Base-by-base conservation (phyloP, 2,113 vertebrate genomes). In the Cromileptes altivelis region DNA sequence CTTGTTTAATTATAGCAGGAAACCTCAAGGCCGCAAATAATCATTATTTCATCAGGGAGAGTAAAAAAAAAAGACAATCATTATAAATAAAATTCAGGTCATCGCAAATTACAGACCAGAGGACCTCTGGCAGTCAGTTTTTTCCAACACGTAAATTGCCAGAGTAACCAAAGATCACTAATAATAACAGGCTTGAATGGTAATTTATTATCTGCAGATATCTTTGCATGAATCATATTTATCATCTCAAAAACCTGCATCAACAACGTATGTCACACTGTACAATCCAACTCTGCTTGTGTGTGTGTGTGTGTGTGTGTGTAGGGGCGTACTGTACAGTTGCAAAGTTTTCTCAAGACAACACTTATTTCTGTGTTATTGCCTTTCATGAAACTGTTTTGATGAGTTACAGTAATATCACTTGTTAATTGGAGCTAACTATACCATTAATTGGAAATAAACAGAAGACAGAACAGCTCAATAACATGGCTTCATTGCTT, bases 41-140 rank as follows among this genome's bases (percentile, higher is more conserved):
- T 75, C 47, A 81, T 67, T 84, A 69, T 81, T 72, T 87, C 37
- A 73, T 88, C 70, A 71, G 8, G 6, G 14, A 45, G 42, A 37
- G 30, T 30, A 30, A 30, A 1, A 42, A 71, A 71, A 50, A 76
- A 52, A 53, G 67, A 40, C 21, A 70, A 37, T 86, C 64, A 63
- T 86, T 67, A 77, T 15, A 75, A 88, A 81, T 86, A 56, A 64
- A 72, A 78, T 71, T 70, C 17, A 72, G 50, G 64, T 85, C 62
- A 81, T 68, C 49, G 30, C 55, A 68, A 75, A 89, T 81, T 64
- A 61, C 33, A 69, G 33, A 49, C 52, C 30, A 49, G 30, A 75
- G 40, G 62, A 77, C 47, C 75, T 70, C 61, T 45, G 57, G 61
- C 63, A 47, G 30, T 71, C 49, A 65, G 17, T 18, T 8, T 80